Percentiles rank a stretch among this genome's conserved stretches.
Conservation (phyloP, 2,113 vertebrate species). For the Cairina moschata region DNA sequence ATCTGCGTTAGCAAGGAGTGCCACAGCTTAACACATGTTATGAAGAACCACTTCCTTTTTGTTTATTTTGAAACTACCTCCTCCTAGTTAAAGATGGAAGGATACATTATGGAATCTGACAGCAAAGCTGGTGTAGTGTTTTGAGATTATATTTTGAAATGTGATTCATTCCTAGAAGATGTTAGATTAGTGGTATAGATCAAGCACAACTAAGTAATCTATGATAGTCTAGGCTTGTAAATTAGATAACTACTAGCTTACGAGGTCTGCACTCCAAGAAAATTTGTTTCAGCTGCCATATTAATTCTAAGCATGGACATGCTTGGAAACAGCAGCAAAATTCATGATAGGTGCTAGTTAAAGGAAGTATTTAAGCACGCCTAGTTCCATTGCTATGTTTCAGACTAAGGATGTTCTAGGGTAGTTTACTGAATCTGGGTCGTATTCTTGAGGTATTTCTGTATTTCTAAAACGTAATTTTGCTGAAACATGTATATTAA, state of each 20-base stretch:
- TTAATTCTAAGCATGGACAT: not conserved
- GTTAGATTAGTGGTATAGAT: not conserved
- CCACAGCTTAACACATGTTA: not conserved
- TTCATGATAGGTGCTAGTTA: not conserved
- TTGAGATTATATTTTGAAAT: not conserved
- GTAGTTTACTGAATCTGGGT: not conserved
- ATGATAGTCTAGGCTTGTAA: not conserved
- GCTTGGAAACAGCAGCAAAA: not conserved
- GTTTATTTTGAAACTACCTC: not conserved
- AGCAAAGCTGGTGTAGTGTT: not conserved
- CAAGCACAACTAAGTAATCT: not conserved
- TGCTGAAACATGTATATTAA: not conserved
- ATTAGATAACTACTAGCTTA: not conserved
- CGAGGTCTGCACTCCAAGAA: not conserved
- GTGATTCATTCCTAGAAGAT: not conserved
- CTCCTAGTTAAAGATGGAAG: not conserved
- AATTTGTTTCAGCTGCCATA: not conserved
- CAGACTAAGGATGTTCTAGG: not conserved
- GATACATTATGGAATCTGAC: not conserved
- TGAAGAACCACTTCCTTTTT: not conserved
- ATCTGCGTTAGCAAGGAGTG: rapidly evolving
- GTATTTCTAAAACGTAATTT: not conserved
- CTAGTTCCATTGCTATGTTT: not conserved
- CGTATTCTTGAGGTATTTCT: not conserved
- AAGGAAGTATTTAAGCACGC: not conserved